Base-by-base conservation (phyloP, 1,140 invertebrate species). In the Lepidostoma basale region DNA sequence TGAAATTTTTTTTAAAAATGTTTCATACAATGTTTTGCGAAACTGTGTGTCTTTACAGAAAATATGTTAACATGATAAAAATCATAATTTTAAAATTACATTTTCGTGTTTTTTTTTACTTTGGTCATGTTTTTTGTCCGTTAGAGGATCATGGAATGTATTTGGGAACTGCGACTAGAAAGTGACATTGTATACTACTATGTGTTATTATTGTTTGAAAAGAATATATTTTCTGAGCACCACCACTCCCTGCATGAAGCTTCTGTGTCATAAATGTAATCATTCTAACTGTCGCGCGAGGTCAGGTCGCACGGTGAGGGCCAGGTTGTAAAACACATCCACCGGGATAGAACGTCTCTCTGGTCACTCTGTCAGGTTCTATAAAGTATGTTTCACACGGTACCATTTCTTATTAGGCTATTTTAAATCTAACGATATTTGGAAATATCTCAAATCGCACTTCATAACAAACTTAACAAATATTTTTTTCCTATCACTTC, bases 241-340 rank as follows among this genome's bases (percentile, higher is more conserved):
- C 22, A 23, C 30, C 42, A 56, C 23, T 16, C 58, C 67, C 60
- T 69, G 67, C 67, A 69, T 69, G 67, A 63, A 14, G 59, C 59
- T 69, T 68, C 42, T 69, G 67, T 69, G 49, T 56, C 18, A 40
- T 49, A 33, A 52, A 30, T 49, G 36, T 59, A 4, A 59, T 67
- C 47, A 40, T 54, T 22, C 20, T 20, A 54, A 3, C 16, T 54
- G 16, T 36, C 25, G 22, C 25, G 10, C 25, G 16, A 12, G 3
- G 25, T 54, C 8, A 54, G n/a, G n/a, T n/a, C 25, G 10, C 25
- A 33, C 12, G 5, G 30, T 5, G 30, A 6, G 5, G 5, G 5
- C 12, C 12, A 33, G 6, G 12, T 33, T 33, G 12, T 33, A 12
- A 6, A 6, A 33, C 12, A 33, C 12, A 5, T 6, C 12, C 30